These are phyloP conservation scores for Torymus texanus DNA, from an alignment of 2,888 invertebrate genomes.

Conservation along the genomic window DNA sequence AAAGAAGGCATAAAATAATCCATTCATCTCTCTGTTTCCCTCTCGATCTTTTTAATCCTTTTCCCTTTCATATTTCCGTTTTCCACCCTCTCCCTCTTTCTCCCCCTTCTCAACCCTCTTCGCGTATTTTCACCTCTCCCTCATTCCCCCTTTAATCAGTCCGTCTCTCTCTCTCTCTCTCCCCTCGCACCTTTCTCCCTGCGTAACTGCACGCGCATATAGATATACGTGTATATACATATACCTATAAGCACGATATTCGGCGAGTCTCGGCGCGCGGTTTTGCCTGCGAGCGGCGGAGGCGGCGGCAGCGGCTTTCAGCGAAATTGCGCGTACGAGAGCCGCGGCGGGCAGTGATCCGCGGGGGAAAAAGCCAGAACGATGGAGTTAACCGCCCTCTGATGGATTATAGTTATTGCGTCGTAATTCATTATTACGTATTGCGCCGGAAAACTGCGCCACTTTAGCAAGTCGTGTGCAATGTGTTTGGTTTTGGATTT, in stretches of 20 bases:
- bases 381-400: background rate
- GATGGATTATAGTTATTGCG: too few relatives aligned
- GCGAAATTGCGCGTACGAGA: constrained; percentile 57
- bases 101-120: background rate
- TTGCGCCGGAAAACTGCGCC: background rate
- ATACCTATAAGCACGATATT: constrained; percentile 10
- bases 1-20: constrained; percentile 34
- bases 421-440: constrained; percentile 30
- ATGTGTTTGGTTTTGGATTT: too few relatives aligned
- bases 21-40: constrained; percentile 23
- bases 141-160: background rate
- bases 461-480: background rate
- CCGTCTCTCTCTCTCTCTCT: background rate
- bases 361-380: constrained; percentile 1
- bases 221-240: too few relatives aligned
- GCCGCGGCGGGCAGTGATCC: background rate
- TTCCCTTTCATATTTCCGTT: constrained; percentile 11
- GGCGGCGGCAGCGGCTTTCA: constrained; percentile 53
- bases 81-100: background rate
- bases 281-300: background rate
- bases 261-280: constrained; percentile 7
- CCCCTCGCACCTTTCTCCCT: constrained; percentile 27
- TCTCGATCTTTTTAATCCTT: constrained; percentile 34
- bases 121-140: background rate
- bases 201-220: too few relatives aligned